Evolutionary conservation across 2,888 invertebrate species (phyloP).

Genomic region (Anagyrus pseudococci): DNA sequence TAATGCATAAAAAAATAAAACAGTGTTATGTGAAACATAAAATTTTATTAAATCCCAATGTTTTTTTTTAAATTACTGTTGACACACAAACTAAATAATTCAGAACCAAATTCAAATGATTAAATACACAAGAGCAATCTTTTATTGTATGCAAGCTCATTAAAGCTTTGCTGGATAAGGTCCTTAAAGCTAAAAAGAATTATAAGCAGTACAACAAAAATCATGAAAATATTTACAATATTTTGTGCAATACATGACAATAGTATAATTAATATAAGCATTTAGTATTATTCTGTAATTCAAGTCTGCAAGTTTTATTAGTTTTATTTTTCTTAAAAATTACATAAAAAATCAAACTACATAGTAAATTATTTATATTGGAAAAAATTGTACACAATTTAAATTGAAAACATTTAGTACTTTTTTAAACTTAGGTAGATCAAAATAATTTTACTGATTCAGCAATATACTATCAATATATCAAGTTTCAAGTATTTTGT

Average conservation of each 20-base stretch:
- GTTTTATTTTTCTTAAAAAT: neutral
- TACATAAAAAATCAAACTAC: neutral
- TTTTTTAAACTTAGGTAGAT: neutral
- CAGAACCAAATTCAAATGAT: too few species aligned
- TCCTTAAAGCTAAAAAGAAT: conserved; percentile 8
- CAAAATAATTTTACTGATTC: neutral
- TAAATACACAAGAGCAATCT: too few species aligned
- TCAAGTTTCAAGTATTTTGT: too few species aligned
- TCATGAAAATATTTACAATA: conserved; percentile 18
- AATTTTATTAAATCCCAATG: conserved; percentile 1
- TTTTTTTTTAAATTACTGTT: too few species aligned
- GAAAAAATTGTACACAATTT: neutral
- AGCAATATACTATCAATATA: too few species aligned
- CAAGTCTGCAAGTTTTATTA: neutral
- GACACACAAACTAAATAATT: too few species aligned
- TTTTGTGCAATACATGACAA: conserved; percentile 10
- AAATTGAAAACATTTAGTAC: neutral
- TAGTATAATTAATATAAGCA: neutral
- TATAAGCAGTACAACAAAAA: conserved; percentile 3
- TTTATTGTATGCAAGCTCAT: too few species aligned
- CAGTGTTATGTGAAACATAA: conserved; percentile 11
- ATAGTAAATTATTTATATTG: neutral
- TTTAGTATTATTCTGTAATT: neutral
- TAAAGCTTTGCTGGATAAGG: conserved; percentile 1
- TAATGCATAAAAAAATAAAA: conserved; percentile 30